These are phyloP conservation scores for Trissoscelio sp. DNA, from an alignment of 2,888 invertebrate species.

Conservation along the genomic window DNA sequence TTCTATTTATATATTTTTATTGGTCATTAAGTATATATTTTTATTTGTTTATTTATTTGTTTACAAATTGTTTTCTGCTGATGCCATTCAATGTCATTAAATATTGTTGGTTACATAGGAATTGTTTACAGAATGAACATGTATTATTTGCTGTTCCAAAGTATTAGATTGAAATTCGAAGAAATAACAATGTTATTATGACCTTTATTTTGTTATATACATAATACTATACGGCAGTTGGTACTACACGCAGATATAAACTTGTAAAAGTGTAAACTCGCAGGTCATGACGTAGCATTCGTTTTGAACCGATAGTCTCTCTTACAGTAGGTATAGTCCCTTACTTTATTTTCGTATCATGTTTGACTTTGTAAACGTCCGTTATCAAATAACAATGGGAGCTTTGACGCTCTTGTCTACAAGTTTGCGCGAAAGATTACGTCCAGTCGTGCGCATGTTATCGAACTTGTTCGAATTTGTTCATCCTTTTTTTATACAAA, in stretches of 20 bases:
- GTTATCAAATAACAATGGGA: slow-evolving; percentile 24
- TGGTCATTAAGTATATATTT: no score
- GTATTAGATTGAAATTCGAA: neutral
- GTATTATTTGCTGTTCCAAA: neutral
- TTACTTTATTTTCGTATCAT: slow-evolving; percentile 16
- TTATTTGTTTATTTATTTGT: no score
- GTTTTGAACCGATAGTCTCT: slow-evolving; percentile 1
- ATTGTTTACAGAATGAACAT: no score
- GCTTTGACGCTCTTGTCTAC: slow-evolving; percentile 15
- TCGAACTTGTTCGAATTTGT: slow-evolving; percentile 13
- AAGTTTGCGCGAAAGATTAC: slow-evolving; percentile 28
- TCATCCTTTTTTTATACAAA: no score
- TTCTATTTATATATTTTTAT: no score
- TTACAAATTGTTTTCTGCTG: no score
- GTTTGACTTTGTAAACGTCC: slow-evolving; percentile 22
- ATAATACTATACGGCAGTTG: no score
- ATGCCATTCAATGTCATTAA: no score
- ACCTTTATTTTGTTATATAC: neutral
- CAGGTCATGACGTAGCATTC: neutral
- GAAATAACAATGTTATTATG: neutral
- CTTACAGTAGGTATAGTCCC: neutral
- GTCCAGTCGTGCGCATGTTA: slow-evolving; percentile 2
- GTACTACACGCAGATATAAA: neutral
- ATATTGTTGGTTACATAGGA: no score
- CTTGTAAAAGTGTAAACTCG: neutral